These are phyloP conservation scores for Patella pellucida DNA, from an alignment of 2,888 invertebrate species.

Conservation along the genomic window DNA sequence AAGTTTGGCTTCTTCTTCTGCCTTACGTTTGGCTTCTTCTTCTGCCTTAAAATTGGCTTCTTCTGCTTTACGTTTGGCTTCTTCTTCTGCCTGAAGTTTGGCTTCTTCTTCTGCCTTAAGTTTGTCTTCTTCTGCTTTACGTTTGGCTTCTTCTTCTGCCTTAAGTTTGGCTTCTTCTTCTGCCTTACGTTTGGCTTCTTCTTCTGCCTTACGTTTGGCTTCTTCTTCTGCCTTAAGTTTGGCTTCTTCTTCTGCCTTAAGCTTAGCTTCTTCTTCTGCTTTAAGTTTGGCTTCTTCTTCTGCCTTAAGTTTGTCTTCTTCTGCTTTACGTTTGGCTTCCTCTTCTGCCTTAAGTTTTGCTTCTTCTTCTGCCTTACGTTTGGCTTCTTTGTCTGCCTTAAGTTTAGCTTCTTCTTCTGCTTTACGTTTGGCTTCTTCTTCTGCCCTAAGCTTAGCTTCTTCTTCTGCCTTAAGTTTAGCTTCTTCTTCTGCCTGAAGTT, in stretches of 20 bases:
- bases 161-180: neutral
- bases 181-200: constrained; percentile 10
- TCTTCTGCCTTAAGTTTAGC: neutral
- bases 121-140: neutral
- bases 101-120: neutral
- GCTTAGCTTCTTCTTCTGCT: too few relatives aligned
- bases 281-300: too few relatives aligned
- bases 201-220: neutral
- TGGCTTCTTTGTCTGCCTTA: constrained; percentile 5
- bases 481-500: constrained; percentile 13
- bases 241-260: too few relatives aligned
- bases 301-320: too few relatives aligned
- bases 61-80: neutral
- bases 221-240: too few relatives aligned
- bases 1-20: neutral
- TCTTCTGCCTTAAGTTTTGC: neutral
- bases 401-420: neutral
- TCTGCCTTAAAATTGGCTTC: neutral
- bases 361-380: neutral
- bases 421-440: constrained; percentile 2
- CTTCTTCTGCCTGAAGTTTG: neutral
- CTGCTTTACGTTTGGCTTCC: too few relatives aligned
- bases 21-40: neutral
- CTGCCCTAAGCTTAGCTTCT: neutral
- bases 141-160: neutral